Evolutionary conservation across 1,140 invertebrate species (phyloP).

Genomic region (Drosophila ironensis): DNA sequence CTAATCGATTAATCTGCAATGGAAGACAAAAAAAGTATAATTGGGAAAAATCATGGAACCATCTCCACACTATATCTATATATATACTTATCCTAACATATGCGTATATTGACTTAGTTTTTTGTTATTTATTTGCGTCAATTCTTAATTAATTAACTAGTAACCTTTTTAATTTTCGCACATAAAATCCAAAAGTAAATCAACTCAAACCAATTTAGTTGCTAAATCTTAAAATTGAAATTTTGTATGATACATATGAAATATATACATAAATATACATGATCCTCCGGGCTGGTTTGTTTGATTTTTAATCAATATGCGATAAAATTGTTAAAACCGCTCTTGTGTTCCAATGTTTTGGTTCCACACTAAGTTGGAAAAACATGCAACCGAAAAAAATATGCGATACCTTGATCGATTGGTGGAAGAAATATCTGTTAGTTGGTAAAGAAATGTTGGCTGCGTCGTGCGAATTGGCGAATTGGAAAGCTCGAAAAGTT

Average conservation of each 20-base stretch:
- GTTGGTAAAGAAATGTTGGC: too few relatives aligned
- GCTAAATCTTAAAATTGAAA: conserved; percentile 60
- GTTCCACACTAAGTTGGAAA: too few relatives aligned
- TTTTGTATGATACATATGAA: conserved; percentile 75
- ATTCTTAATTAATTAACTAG: conserved; percentile 38
- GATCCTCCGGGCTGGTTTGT: not conserved
- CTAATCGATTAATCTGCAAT: conserved; percentile 39
- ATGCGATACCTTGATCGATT: too few relatives aligned
- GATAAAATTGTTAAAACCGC: too few relatives aligned
- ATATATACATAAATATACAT: conserved; percentile 64
- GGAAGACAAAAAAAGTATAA: conserved; percentile 17
- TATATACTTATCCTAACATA: conserved; percentile 18
- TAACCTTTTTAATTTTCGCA: conserved; percentile 36
- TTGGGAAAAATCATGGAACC: conserved; percentile 26
- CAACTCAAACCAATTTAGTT: conserved; percentile 55
- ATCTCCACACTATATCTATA: conserved; percentile 31
- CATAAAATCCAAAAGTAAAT: conserved; percentile 21
- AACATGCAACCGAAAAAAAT: too few relatives aligned
- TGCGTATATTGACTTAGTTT: conserved; percentile 46
- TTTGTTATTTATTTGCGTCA: conserved; percentile 53
- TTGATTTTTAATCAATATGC: too few relatives aligned
- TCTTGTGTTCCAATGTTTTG: too few relatives aligned
- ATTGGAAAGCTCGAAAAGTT: too few relatives aligned
- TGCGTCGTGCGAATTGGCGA: too few relatives aligned
- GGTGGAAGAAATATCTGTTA: too few relatives aligned